Conservation (phyloP, 1,140 invertebrate genomes). For the Dinoponera quadriceps region DNA sequence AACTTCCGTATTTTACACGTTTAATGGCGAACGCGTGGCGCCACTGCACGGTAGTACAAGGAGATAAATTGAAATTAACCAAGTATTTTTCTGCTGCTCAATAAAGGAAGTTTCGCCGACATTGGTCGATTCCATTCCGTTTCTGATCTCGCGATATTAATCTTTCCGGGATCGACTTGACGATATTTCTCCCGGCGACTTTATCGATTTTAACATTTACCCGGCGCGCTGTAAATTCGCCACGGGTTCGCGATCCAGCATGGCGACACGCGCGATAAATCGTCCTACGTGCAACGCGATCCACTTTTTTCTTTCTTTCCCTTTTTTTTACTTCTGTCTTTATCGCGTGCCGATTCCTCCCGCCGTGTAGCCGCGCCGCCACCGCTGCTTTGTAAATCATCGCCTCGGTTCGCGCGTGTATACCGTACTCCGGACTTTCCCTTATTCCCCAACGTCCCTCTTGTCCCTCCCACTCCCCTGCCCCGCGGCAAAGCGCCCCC, state of each 20-base stretch:
- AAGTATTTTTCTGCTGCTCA: not conserved
- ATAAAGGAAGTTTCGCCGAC: not conserved
- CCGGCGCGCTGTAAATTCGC: slow-evolving; percentile 32
- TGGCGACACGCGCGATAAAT: slow-evolving; percentile 42
- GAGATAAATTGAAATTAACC: not conserved
- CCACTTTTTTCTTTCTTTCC: slow-evolving; percentile 29
- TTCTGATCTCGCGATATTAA: slow-evolving; percentile 18
- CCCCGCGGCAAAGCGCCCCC: too few species aligned
- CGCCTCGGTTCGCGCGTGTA: slow-evolving; percentile 15
- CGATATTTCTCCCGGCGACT: slow-evolving; percentile 26
- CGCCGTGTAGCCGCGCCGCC: not conserved
- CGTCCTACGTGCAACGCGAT: slow-evolving; percentile 4
- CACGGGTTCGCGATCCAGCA: slow-evolving; percentile 5
- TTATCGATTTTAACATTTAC: slow-evolving; percentile 54
- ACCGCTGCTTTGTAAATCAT: slow-evolving; percentile 52
- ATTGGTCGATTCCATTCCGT: slow-evolving; percentile 1
- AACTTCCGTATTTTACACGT: too few species aligned
- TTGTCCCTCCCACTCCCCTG: not conserved
- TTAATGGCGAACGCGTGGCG: too few species aligned
- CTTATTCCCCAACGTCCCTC: slow-evolving; percentile 30
- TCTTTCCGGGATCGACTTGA: slow-evolving; percentile 3
- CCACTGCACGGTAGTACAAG: too few species aligned
- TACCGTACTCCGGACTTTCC: slow-evolving; percentile 8
- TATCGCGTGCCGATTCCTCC: slow-evolving; percentile 45
- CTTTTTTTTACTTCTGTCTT: slow-evolving; percentile 45